Conservation (phyloP, 2,113 vertebrate species). For the Sisor rabdophorus region DNA sequence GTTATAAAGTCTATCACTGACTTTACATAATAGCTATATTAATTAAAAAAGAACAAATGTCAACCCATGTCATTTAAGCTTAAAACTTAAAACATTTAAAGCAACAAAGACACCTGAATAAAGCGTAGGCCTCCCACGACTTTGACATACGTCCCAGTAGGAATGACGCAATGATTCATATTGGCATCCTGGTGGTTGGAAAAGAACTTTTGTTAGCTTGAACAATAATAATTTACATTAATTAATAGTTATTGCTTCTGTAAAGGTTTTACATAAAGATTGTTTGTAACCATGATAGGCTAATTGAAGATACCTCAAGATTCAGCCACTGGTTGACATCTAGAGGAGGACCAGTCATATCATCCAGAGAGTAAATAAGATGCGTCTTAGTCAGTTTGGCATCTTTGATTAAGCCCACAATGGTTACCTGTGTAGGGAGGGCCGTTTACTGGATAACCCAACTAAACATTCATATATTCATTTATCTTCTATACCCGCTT, state of each 20-base stretch:
- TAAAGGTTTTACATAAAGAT: too few relatives aligned
- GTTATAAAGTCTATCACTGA: neutral
- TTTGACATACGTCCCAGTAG: constrained; percentile 79
- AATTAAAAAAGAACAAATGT: too few relatives aligned
- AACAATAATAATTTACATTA: too few relatives aligned
- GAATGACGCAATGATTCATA: constrained; percentile 62
- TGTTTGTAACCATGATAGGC: neutral
- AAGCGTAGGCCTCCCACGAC: constrained; percentile 76
- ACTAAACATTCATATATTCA: too few relatives aligned
- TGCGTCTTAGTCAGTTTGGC: constrained; percentile 72
- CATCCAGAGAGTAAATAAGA: constrained; percentile 81
- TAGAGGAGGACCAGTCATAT: constrained; percentile 82
- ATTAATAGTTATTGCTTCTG: too few relatives aligned
- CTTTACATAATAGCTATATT: neutral
- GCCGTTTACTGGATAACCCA: neutral
- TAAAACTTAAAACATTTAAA: neutral
- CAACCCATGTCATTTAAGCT: neutral
- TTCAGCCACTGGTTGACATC: constrained; percentile 82
- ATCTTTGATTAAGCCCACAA: constrained; percentile 77
- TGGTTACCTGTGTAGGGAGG: constrained; percentile 67
- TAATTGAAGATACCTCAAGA: constrained; percentile 62
- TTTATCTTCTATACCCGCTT: too few relatives aligned
- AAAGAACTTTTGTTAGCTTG: too few relatives aligned
- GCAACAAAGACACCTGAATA: constrained; percentile 66
- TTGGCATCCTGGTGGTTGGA: constrained; percentile 64